Evolutionary conservation across 2,797 vertebrate species (phyloP).

Genomic region (Coracias cyanogaster): DNA sequence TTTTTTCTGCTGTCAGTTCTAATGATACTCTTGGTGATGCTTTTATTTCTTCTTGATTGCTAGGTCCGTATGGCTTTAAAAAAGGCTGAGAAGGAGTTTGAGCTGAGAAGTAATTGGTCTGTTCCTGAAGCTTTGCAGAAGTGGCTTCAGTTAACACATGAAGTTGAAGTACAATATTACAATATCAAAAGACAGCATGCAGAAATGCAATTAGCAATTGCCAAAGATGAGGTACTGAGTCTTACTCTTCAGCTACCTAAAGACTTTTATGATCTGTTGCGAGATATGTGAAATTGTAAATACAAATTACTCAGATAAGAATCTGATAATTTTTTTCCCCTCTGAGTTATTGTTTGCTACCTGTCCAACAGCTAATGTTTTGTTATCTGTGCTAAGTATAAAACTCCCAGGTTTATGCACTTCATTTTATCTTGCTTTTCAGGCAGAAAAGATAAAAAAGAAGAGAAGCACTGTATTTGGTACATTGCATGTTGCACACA

Average conservation of each 20-base stretch:
- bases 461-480: conserved; percentile 95
- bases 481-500: conserved; percentile 96
- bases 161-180: conserved; percentile 99
- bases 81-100: conserved; percentile 97
- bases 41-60: not conserved
- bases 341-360: not conserved
- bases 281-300: not conserved
- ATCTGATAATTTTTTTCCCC: not conserved
- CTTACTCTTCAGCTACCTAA: not conserved
- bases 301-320: not conserved
- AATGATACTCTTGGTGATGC: not conserved
- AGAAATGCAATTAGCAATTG: conserved; percentile 91
- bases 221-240: conserved; percentile 93
- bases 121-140: conserved; percentile 96
- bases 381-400: not conserved
- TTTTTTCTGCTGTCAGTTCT: not conserved
- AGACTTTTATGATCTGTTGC: not conserved
- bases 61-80: conserved; percentile 97
- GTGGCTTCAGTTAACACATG: conserved; percentile 98
- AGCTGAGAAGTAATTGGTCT: conserved; percentile 92
- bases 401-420: not conserved
- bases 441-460: conserved; percentile 99
- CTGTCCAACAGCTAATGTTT: not conserved
- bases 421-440: conserved; percentile 46
- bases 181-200: conserved; percentile 98